Evolutionary conservation across 2,113 vertebrate species (phyloP).

Genomic region (Acanthisitta chloris): DNA sequence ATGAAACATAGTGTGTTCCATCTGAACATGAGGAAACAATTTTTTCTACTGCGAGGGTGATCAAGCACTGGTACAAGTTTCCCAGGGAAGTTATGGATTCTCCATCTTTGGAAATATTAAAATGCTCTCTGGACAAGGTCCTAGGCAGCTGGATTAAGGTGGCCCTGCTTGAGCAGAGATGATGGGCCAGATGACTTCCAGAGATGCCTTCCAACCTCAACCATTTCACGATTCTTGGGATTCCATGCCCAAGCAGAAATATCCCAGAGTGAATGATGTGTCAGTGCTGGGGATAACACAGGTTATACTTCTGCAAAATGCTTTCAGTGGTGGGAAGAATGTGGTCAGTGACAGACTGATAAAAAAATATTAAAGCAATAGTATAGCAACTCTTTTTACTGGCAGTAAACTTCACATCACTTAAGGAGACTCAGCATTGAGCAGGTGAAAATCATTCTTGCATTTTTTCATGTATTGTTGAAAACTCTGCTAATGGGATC

Average conservation of each 20-base stretch:
- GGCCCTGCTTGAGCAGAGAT: background rate
- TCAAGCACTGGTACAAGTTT: accelerated
- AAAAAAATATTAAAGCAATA: background rate
- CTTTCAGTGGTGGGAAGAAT: background rate
- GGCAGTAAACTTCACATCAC: background rate
- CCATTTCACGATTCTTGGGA: background rate
- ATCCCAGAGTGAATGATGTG: too few relatives aligned
- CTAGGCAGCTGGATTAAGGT: background rate
- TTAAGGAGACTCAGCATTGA: background rate
- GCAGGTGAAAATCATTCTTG: background rate
- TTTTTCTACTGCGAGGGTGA: background rate
- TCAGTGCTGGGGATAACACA: background rate
- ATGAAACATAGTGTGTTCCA: background rate
- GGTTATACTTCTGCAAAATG: background rate
- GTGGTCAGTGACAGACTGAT: background rate
- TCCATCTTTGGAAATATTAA: background rate
- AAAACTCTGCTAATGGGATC: background rate
- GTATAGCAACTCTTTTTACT: background rate
- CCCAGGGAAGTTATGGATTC: background rate
- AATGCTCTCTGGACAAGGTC: background rate
- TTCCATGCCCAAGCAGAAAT: background rate
- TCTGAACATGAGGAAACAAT: background rate
- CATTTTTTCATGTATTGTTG: background rate
- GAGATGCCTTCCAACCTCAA: background rate
- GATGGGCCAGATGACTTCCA: background rate